Evolutionary conservation across 2,888 invertebrate genomes (phyloP).

Genomic region (Lymantria monacha): DNA sequence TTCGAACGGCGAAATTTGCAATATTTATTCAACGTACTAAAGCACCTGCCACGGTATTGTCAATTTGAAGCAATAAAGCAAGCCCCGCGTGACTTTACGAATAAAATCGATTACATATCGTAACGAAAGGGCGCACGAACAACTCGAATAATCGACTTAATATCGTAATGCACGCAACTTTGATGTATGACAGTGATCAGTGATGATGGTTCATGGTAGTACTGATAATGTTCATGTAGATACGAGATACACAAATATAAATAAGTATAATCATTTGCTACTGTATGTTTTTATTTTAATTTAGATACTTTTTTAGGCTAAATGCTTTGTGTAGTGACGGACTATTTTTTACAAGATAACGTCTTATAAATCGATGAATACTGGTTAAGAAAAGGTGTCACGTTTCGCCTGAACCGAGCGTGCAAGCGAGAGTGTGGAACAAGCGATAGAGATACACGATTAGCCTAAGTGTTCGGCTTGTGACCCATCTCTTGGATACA

Average conservation of each 20-base stretch:
- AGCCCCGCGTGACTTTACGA: constrained; percentile 22
- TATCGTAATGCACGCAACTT: constrained; percentile 30
- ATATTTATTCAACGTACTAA: constrained; percentile 6
- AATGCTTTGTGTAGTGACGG: no score
- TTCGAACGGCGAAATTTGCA: background rate
- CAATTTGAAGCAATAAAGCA: constrained; percentile 19
- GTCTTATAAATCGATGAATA: no score
- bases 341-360: no score
- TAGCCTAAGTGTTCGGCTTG: no score
- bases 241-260: background rate
- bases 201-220: constrained; percentile 15
- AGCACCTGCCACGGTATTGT: constrained; percentile 18
- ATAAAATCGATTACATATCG: constrained; percentile 21
- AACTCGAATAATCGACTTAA: constrained; percentile 27
- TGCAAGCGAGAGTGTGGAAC: no score
- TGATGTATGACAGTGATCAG: constrained; percentile 20
- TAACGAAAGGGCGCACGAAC: constrained; percentile 20
- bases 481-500: no score
- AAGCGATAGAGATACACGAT: no score
- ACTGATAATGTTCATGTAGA: constrained; percentile 2
- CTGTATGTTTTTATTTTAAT: no score
- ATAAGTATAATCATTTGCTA: no score
- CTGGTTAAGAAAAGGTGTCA: no score
- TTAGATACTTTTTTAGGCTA: no score
- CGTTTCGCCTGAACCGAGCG: no score